Conservation (phyloP, 2,888 invertebrate genomes). For the Cantharis flavilabris region DNA sequence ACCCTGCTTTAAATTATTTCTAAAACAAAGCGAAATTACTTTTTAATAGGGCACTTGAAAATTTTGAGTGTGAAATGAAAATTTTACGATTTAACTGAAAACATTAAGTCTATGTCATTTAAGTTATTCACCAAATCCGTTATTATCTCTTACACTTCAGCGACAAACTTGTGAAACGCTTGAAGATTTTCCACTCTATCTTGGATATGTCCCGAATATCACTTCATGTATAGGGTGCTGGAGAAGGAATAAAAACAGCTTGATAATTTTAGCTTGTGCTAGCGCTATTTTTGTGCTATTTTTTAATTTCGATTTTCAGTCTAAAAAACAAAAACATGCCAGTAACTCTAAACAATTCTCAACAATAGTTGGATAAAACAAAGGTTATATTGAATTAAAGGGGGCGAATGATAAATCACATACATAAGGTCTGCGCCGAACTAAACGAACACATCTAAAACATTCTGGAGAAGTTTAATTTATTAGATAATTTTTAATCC, state of each 20-base stretch:
- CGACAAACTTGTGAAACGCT: neutral
- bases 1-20: neutral
- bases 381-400: neutral
- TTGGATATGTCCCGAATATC: neutral
- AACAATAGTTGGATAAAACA: neutral
- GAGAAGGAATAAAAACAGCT: neutral
- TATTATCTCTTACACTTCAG: neutral
- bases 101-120: neutral
- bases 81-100: neutral
- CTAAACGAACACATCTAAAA: neutral
- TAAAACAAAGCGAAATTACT: neutral
- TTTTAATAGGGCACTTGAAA: neutral
- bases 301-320: neutral
- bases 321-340: neutral
- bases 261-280: neutral
- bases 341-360: neutral
- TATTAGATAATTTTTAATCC: neutral
- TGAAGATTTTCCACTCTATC: neutral
- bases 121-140: neutral
- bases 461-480: neutral
- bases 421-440: neutral
- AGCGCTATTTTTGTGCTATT: neutral
- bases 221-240: neutral
- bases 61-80: neutral
- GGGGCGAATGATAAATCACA: neutral